Evolutionary conservation across 2,797 vertebrate genomes (phyloP).

Genomic region (Rousettus madagascariensis): DNA sequence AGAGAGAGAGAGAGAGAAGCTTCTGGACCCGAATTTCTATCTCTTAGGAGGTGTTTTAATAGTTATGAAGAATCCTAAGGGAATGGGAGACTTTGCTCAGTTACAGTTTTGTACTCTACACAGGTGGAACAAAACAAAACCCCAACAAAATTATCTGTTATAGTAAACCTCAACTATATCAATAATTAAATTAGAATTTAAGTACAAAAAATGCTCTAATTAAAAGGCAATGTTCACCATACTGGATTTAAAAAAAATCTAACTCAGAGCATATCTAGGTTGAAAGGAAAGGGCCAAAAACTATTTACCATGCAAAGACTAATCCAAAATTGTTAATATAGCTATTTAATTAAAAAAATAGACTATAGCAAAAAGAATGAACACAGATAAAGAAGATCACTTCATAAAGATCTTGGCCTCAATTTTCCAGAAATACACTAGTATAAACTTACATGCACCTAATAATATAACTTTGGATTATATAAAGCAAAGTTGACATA

Average conservation of each 20-base stretch:
- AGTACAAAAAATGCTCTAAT: neutral
- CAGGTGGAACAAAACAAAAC: neutral
- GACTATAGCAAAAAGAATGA: neutral
- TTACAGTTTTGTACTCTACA: neutral
- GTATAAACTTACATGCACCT: too few species aligned
- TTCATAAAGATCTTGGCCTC: neutral
- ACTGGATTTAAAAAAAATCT: neutral
- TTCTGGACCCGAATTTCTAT: neutral
- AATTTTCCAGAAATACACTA: neutral
- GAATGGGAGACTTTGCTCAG: neutral
- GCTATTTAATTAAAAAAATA: neutral
- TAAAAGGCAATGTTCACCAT: neutral
- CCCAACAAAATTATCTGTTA: neutral
- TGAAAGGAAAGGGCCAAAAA: neutral
- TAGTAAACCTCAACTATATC: neutral
- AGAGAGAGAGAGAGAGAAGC: neutral
- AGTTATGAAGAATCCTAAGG: neutral
- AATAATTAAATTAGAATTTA: conserved; percentile 20
- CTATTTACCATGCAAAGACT: neutral
- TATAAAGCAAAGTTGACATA: neutral
- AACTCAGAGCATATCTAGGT: neutral
- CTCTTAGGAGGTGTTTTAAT: neutral
- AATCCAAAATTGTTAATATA: neutral
- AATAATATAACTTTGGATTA: neutral
- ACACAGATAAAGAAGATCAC: neutral